Evolutionary conservation across 2,888 invertebrate species (phyloP).

Genomic region (Caenorhabditis angaria): DNA sequence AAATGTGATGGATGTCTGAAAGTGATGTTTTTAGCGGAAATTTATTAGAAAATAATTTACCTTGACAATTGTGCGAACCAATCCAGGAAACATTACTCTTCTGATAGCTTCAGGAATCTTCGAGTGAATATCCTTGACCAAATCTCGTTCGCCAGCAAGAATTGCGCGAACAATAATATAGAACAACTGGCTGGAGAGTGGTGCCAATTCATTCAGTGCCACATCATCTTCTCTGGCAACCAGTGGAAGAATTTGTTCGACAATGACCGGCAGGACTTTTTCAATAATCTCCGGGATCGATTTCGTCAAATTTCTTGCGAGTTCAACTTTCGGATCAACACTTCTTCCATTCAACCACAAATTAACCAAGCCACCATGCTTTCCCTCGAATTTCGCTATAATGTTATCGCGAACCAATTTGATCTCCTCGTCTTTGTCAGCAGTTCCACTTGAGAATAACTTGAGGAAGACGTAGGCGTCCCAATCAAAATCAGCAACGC

Average conservation of each 20-base stretch:
- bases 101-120: neutral
- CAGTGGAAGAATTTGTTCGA: neutral
- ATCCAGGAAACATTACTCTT: neutral
- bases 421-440: neutral
- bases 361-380: neutral
- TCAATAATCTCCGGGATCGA: neutral
- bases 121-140: neutral
- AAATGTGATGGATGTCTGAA: neutral
- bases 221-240: neutral
- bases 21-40: neutral
- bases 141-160: neutral
- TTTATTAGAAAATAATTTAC: neutral
- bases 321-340: neutral
- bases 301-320: neutral
- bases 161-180: neutral
- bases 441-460: neutral
- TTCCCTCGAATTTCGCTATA: neutral
- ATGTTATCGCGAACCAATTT: neutral
- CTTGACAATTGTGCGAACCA: neutral
- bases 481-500: neutral
- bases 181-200: neutral
- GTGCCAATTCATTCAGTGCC: neutral
- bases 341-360: neutral
- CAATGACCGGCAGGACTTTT: neutral
- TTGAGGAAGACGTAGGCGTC: neutral